Evolutionary conservation across 1,140 invertebrate genomes (phyloP), one percentile per base, ranked within the genome.

Genomic region (Drosophila takahashii): DNA sequence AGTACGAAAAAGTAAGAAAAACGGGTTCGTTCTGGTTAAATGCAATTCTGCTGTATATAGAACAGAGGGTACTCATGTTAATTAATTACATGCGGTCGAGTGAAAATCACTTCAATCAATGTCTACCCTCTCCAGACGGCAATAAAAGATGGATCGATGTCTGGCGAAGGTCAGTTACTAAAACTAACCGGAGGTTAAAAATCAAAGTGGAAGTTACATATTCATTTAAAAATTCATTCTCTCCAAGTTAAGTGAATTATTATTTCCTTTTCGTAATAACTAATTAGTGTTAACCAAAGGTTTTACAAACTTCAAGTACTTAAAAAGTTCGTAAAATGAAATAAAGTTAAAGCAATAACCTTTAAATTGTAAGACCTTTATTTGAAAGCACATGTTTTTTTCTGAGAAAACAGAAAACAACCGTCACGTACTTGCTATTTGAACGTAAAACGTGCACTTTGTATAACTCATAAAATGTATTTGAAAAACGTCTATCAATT

Each of bases 61-160:
- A n/a, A 26, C 7, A 29, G 18, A 47, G 18, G 15, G 52, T 57
- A 59, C 29, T 58, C 44, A 45, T 51, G 27, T 52, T 73, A 73
- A 72, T 73, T 73, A 73, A 74, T 75, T 54, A 57, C n/a, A 50
- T 29, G 8, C 29, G 71, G 2, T 56, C 16, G 13, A 42, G 22
- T 10, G 16, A 36, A 62, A 75, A 51, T 37, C n/a, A 41, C 36
- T 56, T 65, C 32, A 65, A 75, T 75, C 59, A 57, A 56, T 65
- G 45, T 64, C 44, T 11, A 32, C 29, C 47, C 44, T 34, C 22
- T 3, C 51, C 37, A 45, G 37, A 44, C 26, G 16, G 16, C 37
- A 32, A 59, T 15, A 42, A 66, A 62, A 62, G 22, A 62, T 65
- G 22, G 9, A 66, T 66, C 16, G 11, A 18, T 16, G 9, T 61